Evolutionary conservation across 2,113 vertebrate genomes (phyloP), one percentile per base, ranked within the genome.

Genomic region (Platycercus adscitus): DNA sequence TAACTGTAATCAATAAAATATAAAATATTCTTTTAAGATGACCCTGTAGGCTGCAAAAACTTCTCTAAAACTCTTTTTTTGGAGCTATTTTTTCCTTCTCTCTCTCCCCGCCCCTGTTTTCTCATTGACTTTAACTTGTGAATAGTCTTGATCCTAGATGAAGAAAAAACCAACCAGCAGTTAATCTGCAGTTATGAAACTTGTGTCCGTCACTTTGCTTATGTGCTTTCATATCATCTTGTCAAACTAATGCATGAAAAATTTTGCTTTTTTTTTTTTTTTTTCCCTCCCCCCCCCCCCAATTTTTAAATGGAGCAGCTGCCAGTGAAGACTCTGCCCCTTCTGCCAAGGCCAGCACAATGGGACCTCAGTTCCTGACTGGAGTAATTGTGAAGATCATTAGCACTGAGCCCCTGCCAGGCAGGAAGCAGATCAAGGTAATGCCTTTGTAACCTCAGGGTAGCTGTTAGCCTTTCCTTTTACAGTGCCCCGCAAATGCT

Each of bases 351-450:
- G 95, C 82, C 16, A 91, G 61, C 18, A 94, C 98, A 31, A 95
- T 96, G 68, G 99, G 99, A 19, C 99, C 99, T 18, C 98, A 98
- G 97, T 99, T 99, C 61, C 97, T 98, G 83, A 98, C 98, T 11
- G 99, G 99, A 37, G 99, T 99, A 95, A 99, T 99, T 88, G 89
- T 99, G 96, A 99, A 99, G 98, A 98, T 99, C 80, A 95, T 98
- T 61, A 98, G 98, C 96, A 93, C 72, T 3, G 99, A 99, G 75
- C 98, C 99, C 39, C 97, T 99, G 53, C 99, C 99, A 39, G 98
- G 97, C 96, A 98, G 98, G 95, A 99, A 99, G 84, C 96, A 95
- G 79, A 97, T 99, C 96, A 99, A 99, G 97, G 99, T 99, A 98
- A 98, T 91, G 85, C 66, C 79, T 97, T 77, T 97, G 80, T 94